These are phyloP conservation scores for Nothura maculosa DNA, from an alignment of 2,797 vertebrate species.

Conservation along the genomic window DNA sequence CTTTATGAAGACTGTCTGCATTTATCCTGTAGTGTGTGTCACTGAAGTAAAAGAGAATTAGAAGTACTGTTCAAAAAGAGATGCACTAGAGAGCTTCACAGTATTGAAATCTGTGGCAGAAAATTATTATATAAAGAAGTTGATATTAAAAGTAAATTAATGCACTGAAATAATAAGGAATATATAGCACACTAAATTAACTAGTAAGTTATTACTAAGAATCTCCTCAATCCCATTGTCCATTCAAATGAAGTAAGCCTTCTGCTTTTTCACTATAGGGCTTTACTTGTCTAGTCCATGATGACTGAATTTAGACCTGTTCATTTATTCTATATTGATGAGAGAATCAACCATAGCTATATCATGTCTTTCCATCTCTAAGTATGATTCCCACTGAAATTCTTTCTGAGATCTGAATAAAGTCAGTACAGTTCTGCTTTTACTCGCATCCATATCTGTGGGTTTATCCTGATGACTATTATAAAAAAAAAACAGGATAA, in stretches of 20 bases:
- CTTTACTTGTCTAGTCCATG: background rate
- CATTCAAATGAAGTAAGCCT: slow-evolving; percentile 22
- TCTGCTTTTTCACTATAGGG: background rate
- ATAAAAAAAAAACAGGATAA: background rate
- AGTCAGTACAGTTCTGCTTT: background rate
- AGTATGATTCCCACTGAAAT: background rate
- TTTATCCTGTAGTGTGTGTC: background rate
- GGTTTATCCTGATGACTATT: background rate
- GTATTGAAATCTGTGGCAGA: background rate
- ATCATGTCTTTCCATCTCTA: background rate
- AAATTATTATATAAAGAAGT: background rate
- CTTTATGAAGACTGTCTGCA: background rate
- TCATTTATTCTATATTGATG: background rate
- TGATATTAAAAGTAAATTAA: slow-evolving; percentile 38
- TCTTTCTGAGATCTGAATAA: background rate
- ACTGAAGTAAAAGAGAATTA: background rate
- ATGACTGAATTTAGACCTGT: background rate
- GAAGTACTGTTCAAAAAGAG: slow-evolving; percentile 14
- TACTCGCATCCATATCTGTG: background rate
- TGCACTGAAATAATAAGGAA: background rate
- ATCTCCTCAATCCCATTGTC: background rate
- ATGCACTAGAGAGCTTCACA: background rate
- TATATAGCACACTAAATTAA: slow-evolving; percentile 32
- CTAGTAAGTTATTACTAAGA: slow-evolving; percentile 16
- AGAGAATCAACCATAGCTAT: background rate